Evolutionary conservation across 2,113 vertebrate species (phyloP), one percentile per base, ranked within the genome.

Genomic region (Cairina moschata): DNA sequence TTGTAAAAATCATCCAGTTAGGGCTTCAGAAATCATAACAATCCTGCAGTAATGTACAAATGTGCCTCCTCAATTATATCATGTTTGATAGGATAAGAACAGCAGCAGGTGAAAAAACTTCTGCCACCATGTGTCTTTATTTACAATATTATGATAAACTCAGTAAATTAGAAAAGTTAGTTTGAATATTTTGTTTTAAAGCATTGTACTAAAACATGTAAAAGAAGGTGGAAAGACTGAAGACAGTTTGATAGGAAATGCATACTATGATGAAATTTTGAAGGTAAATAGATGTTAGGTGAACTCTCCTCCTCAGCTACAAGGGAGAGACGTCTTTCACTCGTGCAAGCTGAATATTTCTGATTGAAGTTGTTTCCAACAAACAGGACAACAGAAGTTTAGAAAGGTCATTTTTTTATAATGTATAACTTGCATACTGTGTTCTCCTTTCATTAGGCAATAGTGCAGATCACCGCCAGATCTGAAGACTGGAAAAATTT

Each of bases 121-220:
- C 9, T 63, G 31, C 10, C 38, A 40, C 11, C 36, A 21, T n/a
- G 22, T 72, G 25, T 72, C 34, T 76, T 83, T 68, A 55, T 91
- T 72, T 93, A 73, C 22, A 73, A 79, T n/a, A 65, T 55, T 75
- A 75, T 55, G 23, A 90, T 26, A 72, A 90, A 59, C 44, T 6
- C 31, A 31, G 26, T 13, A 12, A 17, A 42, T 29, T 52, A 17
- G 10, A 80, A 65, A 86, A 77, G 3, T 29, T 86, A 10, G 54
- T 74, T 88, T 58, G n/a, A 77, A 18, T 69, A 69, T 34, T 69
- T 69, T 28, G 68, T 88, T 85, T 83, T 65, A 83, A 92, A 71
- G 1, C 7, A 66, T 36, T 50, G 1, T 13, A 28, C 10, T 34
- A 48, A 0, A 3, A 60, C 17, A 6, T 42, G 2, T 36, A 23